A percentile compares a stretch with the other conserved stretches of the same genome.
phyloP scores from a whole-genome alignment of 2,797 vertebrate species.

The Cirrhinus molitorella region DNA sequence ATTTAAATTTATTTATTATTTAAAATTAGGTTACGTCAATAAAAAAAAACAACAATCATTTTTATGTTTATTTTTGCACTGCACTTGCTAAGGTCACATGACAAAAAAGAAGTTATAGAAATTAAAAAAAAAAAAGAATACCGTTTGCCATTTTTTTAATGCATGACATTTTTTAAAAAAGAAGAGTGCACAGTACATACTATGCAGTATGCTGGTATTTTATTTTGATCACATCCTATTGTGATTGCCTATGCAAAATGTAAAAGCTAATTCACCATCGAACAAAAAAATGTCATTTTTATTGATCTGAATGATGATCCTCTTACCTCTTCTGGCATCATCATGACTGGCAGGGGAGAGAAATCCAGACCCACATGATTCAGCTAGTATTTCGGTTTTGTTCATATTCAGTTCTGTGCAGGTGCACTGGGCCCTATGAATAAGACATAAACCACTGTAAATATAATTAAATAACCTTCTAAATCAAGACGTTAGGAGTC shows the following conservation, averaged over 20 bases:
- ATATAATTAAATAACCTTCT: constrained; percentile 11
- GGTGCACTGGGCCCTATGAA: constrained; percentile 68
- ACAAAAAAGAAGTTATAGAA: not conserved
- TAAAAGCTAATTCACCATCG: not conserved
- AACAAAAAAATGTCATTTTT: not conserved
- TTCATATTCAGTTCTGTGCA: constrained; percentile 54
- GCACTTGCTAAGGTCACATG: not conserved
- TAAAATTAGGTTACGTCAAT: too few relatives aligned
- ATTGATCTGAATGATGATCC: not conserved
- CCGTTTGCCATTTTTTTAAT: too few relatives aligned
- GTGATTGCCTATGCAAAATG: not conserved
- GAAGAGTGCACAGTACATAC: not conserved
- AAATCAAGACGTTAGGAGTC: not conserved
- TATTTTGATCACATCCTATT: not conserved
- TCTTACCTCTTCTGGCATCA: constrained; percentile 67
- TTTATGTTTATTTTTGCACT: not conserved
- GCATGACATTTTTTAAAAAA: not conserved
- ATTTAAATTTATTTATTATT: not conserved
- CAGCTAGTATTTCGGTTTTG: not conserved
- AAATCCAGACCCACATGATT: constrained; percentile 4
- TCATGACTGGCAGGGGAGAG: constrained; percentile 54
- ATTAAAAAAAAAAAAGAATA: too few relatives aligned
- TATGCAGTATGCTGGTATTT: not conserved
- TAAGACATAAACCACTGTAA: constrained; percentile 17
- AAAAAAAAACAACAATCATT: not conserved